Base-by-base conservation (phyloP, 2,113 vertebrate species). In the Phrynosoma platyrhinos region DNA sequence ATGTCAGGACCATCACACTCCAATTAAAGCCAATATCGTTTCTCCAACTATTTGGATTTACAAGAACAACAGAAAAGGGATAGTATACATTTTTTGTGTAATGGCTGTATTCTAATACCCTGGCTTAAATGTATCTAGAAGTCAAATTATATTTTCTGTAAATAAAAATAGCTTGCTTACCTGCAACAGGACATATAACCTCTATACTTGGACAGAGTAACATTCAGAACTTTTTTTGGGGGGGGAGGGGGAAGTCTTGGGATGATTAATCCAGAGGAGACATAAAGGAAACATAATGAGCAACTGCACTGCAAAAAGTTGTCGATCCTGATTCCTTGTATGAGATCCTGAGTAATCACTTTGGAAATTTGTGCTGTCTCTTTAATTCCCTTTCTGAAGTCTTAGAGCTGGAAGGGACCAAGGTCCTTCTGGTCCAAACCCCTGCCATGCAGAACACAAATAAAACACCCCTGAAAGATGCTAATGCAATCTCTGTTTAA, bases 11-110 rank as follows among this genome's bases (percentile, higher is more conserved):
- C 76, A 72, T 90, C 82, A 7, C 84, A 25, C 83, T 82, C 85
- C 92, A 87, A 78, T 91, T 91, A 88, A 91, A 84, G 93, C 82
- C 68, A 79, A 69, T 83, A 90, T 90, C 80, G 74, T 40, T 86
- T 87, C 79, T 76, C 58, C 72, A 93, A 90, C 69, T 84, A 77
- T 52, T 8, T 3, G 76, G 84, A 90, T 93, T 91, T 91, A 88
- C 27, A 89, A 87, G 5, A 82, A 84, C 5, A 82, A 84, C 5
- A 72, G 27, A 82, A 92, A 93, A 27, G 20, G 2, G 1, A 2
- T 79, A 64, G 21, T 47, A n/a, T 66, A 78, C 18, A 52, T n/a
- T 86, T 62, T 52, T 47, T 47, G 47, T 62, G n/a, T 53, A 55
- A 13, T 55, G 30, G 47, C 21, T 66, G 14, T 62, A 69, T 71